Percentiles rank a stretch among this genome's conserved stretches.
Evolutionary conservation across 2,113 vertebrate genomes (phyloP).

Genomic region (Mellivora capensis): DNA sequence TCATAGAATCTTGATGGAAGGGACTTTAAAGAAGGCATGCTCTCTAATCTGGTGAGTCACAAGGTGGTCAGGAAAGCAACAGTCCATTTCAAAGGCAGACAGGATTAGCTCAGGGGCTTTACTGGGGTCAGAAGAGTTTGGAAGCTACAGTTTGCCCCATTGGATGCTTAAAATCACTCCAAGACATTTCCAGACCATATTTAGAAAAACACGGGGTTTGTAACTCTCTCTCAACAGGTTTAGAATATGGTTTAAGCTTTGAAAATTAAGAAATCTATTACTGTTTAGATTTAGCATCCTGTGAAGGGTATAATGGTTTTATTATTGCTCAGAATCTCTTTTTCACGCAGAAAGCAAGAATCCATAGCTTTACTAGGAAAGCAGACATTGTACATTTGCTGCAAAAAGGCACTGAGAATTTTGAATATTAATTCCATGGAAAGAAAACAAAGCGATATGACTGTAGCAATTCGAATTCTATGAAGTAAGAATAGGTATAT

Average conservation of each 20-base stretch:
- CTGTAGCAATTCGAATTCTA: background rate
- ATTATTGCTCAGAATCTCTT: background rate
- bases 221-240: background rate
- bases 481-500: background rate
- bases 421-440: background rate
- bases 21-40: background rate
- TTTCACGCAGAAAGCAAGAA: background rate
- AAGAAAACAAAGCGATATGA: background rate
- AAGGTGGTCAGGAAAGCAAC: background rate
- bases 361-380: background rate
- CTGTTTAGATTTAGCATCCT: background rate
- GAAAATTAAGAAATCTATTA: background rate
- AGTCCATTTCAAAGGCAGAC: background rate
- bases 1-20: background rate
- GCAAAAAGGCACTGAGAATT: background rate
- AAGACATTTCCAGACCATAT: background rate
- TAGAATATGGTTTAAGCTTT: background rate
- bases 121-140: background rate
- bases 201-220: background rate
- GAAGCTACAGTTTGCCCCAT: background rate
- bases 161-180: background rate
- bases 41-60: background rate
- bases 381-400: background rate
- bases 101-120: background rate
- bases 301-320: background rate